Evolutionary conservation across 1,140 invertebrate species (phyloP), one percentile per base, ranked within the genome.

Genomic region (Drosophila nigromelanica): DNA sequence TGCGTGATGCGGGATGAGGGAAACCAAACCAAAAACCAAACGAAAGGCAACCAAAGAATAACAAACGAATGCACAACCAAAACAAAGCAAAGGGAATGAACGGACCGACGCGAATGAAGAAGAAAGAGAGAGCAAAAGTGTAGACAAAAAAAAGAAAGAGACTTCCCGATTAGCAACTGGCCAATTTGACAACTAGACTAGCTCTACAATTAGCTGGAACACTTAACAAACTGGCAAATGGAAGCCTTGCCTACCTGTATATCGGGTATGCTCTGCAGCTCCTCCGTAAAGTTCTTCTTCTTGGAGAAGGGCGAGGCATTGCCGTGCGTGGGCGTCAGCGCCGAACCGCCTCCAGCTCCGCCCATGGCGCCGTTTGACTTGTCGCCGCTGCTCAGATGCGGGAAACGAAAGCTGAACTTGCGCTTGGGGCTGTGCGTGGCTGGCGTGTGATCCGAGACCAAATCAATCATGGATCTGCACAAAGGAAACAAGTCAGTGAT

Each of bases 341-440:
- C 73, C 0, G 77, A 68, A 3, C 70, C 62, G 21, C 73, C 60
- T n/a, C 74, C 40, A 0, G 73, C 51, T 4, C 62, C 59, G 4
- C 73, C 80, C 1, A 30, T 50, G 3, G n/a, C n/a, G 1, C 51
- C 48, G 6, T 56, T 66, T 3, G 74, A 43, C 59, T 83, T 89
- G 24, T 89, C 85, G 12, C 61, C 69, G 37, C 76, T 86, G 47
- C 81, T 81, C 7, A 91, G 64, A 55, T 93, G 76, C 54, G 96
- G 95, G 93, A 98, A 95, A 74, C 97, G 96, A 92, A 98, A 98
- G 73, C 95, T 96, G 86, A 98, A 97, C 92, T 98, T 98, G 74
- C 95, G 93, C 85, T 98, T 97, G 5, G 97, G 95, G 79, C 94
- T 96, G 48, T 95, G 95, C 12, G 95, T 94, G 12, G 95, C 96